phyloP scores from a whole-genome alignment of 1,140 invertebrate genomes.

The Tetramorium alpestre region DNA sequence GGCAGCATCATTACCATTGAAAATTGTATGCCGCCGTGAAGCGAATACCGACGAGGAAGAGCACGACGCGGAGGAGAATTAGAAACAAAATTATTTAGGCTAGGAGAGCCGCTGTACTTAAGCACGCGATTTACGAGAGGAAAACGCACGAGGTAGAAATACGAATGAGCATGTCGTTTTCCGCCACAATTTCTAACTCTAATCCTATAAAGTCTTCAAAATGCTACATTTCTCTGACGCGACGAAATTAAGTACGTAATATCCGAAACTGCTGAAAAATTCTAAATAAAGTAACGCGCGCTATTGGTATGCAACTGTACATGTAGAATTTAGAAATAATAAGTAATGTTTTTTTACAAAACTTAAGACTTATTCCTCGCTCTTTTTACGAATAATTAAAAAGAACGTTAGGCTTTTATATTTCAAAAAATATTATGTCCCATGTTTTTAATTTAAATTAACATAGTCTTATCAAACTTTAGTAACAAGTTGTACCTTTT shows the following conservation, averaged over 20 bases:
- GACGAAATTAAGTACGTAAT: not conserved
- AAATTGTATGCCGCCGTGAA: conserved; percentile 46
- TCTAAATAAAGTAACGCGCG: not conserved
- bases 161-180: conserved; percentile 12
- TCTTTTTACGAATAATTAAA: not conserved
- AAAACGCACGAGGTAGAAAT: conserved; percentile 8
- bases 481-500: not conserved
- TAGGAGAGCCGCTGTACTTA: conserved; percentile 24
- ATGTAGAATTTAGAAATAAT: not conserved
- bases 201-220: not conserved
- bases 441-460: not conserved
- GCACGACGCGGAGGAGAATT: conserved; percentile 18
- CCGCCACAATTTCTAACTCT: conserved; percentile 15
- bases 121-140: conserved; percentile 38
- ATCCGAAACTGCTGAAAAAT: not conserved
- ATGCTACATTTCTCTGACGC: not conserved
- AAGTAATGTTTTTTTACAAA: not conserved
- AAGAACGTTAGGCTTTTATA: not conserved
- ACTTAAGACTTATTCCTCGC: not conserved
- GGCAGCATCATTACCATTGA: conserved; percentile 45
- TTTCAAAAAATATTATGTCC: not conserved
- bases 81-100: conserved; percentile 56
- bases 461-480: not conserved
- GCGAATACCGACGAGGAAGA: conserved; percentile 4
- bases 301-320: not conserved